A percentile compares a stretch with the other conserved stretches of the same genome.
These are phyloP conservation scores for Naja naja DNA, from an alignment of 2,113 vertebrate species.

Conservation along the genomic window DNA sequence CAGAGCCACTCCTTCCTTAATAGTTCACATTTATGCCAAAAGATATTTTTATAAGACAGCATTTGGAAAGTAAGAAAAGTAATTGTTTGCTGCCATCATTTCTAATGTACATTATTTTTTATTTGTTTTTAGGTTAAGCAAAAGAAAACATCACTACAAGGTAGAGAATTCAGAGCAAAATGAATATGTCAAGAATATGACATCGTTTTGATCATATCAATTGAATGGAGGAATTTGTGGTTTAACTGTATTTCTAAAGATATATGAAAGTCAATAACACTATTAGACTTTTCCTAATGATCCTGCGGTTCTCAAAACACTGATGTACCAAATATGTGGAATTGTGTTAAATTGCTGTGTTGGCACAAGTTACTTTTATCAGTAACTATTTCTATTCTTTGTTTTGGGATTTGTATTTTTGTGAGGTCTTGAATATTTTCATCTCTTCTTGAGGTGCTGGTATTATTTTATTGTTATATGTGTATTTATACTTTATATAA, in stretches of 20 bases:
- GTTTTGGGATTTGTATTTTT: neutral
- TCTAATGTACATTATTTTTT: neutral
- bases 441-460: neutral
- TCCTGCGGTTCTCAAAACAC: constrained; percentile 2
- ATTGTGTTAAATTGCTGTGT: constrained; percentile 30
- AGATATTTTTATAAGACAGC: neutral
- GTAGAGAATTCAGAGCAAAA: constrained; percentile 44
- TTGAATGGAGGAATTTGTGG: constrained; percentile 27
- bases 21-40: neutral
- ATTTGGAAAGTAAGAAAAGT: neutral
- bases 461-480: neutral
- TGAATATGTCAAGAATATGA: constrained; percentile 56
- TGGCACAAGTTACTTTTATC: neutral
- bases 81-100: neutral
- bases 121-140: constrained; percentile 71
- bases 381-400: constrained; percentile 9
- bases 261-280: constrained; percentile 18
- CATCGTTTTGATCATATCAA: constrained; percentile 53
- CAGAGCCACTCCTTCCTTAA: neutral
- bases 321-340: constrained; percentile 26
- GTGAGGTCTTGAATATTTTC: constrained; percentile 19
- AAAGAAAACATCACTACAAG: constrained; percentile 33
- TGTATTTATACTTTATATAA: neutral
- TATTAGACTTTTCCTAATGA: neutral
- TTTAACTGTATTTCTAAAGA: constrained; percentile 37